Evolutionary conservation across 2,113 vertebrate genomes (phyloP), one percentile per base, ranked within the genome.

Genomic region (Plotosus lineatus): DNA sequence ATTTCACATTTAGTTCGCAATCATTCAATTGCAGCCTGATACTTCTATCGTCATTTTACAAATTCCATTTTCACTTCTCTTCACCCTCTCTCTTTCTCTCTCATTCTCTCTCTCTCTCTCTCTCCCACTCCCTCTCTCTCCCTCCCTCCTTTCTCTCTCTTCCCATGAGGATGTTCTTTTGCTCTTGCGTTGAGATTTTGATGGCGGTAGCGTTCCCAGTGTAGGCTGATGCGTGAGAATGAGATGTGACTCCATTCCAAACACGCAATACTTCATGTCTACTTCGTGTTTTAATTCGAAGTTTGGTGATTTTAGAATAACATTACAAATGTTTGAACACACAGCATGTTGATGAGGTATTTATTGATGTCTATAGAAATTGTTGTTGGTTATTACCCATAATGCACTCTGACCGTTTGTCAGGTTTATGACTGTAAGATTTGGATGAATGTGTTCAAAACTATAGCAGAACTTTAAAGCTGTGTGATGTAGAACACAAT

Each of bases 31-130:
- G n/a, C n/a, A n/a, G n/a, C n/a, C n/a, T n/a, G n/a, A n/a, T n/a
- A n/a, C n/a, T n/a, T n/a, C n/a, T n/a, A n/a, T n/a, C n/a, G n/a
- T n/a, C n/a, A n/a, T n/a, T n/a, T n/a, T n/a, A n/a, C n/a, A n/a
- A n/a, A n/a, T n/a, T n/a, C n/a, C n/a, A n/a, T n/a, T n/a, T n/a
- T n/a, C n/a, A n/a, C n/a, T n/a, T n/a, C n/a, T n/a, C n/a, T n/a
- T n/a, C n/a, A n/a, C n/a, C n/a, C n/a, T n/a, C n/a, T n/a, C n/a
- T n/a, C n/a, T n/a, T n/a, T n/a, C n/a, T n/a, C 38, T 15, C 40
- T 66, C 19, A 48, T 82, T 74, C 33, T 68, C 33, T 58, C 55
- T 60, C 1, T n/a, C 50, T 9, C 80, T 65, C 77, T 75, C 55
- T 46, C 31, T 42, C 58, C 10, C 42, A n/a, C n/a, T n/a, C n/a